A percentile compares a stretch with the other conserved stretches of the same genome.
phyloP scores from a whole-genome alignment of 1,140 invertebrate species.

The Dryas iulia region DNA sequence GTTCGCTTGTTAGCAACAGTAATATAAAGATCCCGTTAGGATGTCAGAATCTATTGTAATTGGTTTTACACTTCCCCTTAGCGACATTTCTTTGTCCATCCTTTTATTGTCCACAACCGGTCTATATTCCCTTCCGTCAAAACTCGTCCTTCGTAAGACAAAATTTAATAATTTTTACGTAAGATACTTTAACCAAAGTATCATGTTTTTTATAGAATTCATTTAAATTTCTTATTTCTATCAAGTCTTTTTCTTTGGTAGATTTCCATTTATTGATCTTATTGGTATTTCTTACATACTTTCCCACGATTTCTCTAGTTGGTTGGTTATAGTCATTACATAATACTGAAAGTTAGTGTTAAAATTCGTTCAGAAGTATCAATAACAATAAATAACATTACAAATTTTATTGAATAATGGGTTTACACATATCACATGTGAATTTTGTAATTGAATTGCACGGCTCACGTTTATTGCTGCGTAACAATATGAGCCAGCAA shows the following conservation, averaged over 20 bases:
- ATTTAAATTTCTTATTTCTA: neutral
- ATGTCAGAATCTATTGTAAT: constrained; percentile 38
- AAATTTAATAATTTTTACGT: neutral
- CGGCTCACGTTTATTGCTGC: constrained; percentile 27
- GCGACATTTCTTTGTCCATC: constrained; percentile 51
- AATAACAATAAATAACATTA: constrained; percentile 20
- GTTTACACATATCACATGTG: constrained; percentile 27
- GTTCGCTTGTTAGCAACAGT: constrained; percentile 47
- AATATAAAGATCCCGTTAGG: constrained; percentile 44
- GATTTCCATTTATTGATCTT: constrained; percentile 42
- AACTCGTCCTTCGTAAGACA: constrained; percentile 13
- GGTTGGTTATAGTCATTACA: constrained; percentile 26
- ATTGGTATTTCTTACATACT: constrained; percentile 43
- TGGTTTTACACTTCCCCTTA: constrained; percentile 55
- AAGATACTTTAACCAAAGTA: neutral
- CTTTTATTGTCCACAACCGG: constrained; percentile 54
- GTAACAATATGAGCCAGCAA: constrained; percentile 25
- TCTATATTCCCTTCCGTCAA: constrained; percentile 29
- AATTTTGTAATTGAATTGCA: constrained; percentile 30
- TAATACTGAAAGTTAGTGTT: constrained; percentile 42
- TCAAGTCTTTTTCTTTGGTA: constrained; percentile 28
- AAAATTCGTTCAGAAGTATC: constrained; percentile 39
- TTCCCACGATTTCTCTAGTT: constrained; percentile 42
- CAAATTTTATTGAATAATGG: constrained; percentile 35
- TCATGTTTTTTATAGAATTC: neutral